These are phyloP conservation scores for Hirtodrosophila histrioides DNA, from an alignment of 2,888 invertebrate species.

Conservation along the genomic window DNA sequence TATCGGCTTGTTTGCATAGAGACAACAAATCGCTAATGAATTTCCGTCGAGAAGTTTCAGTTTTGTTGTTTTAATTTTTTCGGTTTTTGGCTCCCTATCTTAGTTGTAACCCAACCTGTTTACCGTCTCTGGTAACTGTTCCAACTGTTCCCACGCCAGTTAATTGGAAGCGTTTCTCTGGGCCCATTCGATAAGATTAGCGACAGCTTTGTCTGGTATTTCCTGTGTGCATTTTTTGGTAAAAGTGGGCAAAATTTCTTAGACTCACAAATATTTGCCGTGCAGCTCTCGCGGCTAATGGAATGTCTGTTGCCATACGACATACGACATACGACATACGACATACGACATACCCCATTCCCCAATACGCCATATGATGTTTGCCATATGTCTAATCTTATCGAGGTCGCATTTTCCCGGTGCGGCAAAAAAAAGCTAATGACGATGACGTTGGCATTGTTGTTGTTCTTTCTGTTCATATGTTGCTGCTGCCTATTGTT, in stretches of 20 bases:
- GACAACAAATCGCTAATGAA: conserved; percentile 68
- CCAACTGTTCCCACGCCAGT: conserved; percentile 75
- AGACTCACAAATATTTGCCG: conserved; percentile 65
- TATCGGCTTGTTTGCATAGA: conserved; percentile 61
- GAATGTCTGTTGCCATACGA: conserved; percentile 64
- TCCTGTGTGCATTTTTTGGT: conserved; percentile 70
- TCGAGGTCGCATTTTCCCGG: conserved; percentile 69
- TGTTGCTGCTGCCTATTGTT: too few species aligned
- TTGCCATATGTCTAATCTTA: conserved; percentile 65
- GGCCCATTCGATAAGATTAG: conserved; percentile 80
- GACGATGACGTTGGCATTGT: conserved; percentile 55
- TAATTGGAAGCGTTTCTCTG: conserved; percentile 61
- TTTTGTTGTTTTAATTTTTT: conserved; percentile 6
- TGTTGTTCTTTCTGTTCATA: conserved; percentile 11
- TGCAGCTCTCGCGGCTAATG: conserved; percentile 57
- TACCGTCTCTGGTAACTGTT: conserved; percentile 37
- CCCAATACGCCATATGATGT: conserved; percentile 26
- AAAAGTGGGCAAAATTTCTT: conserved; percentile 65
- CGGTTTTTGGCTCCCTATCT: conserved; percentile 42
- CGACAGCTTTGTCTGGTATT: conserved; percentile 68
- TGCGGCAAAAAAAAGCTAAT: conserved; percentile 60
- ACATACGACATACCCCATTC: conserved; percentile 2
- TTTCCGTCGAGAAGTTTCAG: conserved; percentile 62
- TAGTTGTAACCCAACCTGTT: conserved; percentile 64
- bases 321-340: not conserved